Evolutionary conservation across 2,888 invertebrate species (phyloP).

Genomic region (Marasmarcha lunaedactyla): DNA sequence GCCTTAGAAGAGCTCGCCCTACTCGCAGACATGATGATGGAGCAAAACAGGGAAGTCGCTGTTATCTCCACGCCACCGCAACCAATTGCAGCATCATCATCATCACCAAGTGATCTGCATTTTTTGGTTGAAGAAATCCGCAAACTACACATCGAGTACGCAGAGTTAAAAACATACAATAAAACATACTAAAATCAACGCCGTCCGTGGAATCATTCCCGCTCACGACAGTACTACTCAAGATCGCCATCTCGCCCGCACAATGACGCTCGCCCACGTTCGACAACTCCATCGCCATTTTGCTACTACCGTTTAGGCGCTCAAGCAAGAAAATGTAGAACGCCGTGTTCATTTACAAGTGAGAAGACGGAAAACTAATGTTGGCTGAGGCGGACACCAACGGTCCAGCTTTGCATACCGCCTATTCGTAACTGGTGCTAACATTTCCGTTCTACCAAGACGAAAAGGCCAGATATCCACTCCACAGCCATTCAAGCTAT

Average conservation of each 20-base stretch:
- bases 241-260: background rate
- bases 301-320: conserved; percentile 12
- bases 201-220: background rate
- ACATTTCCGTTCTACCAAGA: background rate
- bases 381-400: conserved; percentile 8
- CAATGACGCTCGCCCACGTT: background rate
- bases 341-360: conserved; percentile 5
- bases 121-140: background rate
- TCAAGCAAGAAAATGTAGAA: conserved; percentile 4
- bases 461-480: conserved; percentile 1
- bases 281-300: background rate
- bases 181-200: background rate
- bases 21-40: background rate
- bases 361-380: conserved; percentile 2
- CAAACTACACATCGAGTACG: background rate
- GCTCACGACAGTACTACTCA: background rate
- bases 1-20: background rate
- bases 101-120: background rate
- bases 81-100: background rate
- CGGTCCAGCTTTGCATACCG: conserved; percentile 6
- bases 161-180: background rate
- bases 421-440: conserved; percentile 10
- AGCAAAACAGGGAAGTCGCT: background rate
- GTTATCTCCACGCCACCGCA: background rate
- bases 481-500: background rate